A percentile compares a stretch with the other conserved stretches of the same genome.
Conservation (phyloP, 1,140 invertebrate genomes). For the Monochamus saltuarius region DNA sequence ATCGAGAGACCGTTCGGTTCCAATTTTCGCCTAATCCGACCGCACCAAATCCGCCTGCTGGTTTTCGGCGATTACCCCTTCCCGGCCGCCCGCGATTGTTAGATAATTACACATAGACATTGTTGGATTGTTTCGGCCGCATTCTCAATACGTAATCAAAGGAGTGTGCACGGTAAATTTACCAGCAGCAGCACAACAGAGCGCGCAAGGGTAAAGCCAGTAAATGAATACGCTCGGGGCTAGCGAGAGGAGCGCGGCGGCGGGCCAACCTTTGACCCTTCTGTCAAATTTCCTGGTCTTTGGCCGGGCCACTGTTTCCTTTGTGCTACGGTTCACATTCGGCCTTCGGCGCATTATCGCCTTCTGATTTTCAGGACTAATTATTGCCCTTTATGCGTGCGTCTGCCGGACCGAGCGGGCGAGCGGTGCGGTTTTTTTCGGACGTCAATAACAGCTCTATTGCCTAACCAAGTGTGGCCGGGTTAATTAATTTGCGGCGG, state of each 20-base stretch:
- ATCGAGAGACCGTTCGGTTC: too few relatives aligned
- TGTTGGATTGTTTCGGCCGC: slow-evolving; percentile 21
- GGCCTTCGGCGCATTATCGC: slow-evolving; percentile 35
- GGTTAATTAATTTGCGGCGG: neutral
- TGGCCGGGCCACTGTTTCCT: slow-evolving; percentile 41
- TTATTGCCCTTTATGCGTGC: slow-evolving; percentile 27
- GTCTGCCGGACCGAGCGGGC: neutral
- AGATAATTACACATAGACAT: slow-evolving; percentile 22
- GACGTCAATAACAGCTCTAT: slow-evolving; percentile 16
- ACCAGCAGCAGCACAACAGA: slow-evolving; percentile 2
- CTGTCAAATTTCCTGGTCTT: slow-evolving; percentile 47
- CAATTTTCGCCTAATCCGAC: too few relatives aligned
- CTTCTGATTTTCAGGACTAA: slow-evolving; percentile 37
- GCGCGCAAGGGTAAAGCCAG: slow-evolving; percentile 26
- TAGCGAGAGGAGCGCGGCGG: slow-evolving; percentile 6
- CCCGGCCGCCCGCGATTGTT: neutral
- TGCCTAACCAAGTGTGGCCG: slow-evolving; percentile 4
- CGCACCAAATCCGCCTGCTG: too few relatives aligned
- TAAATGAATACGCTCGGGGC: slow-evolving; percentile 37
- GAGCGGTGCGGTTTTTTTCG: slow-evolving; percentile 8
- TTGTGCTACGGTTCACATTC: slow-evolving; percentile 38
- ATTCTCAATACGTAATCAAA: slow-evolving; percentile 32
- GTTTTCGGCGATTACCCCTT: too few relatives aligned
- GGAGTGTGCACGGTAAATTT: slow-evolving; percentile 8
- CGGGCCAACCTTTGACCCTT: slow-evolving; percentile 41